Percentiles rank a stretch among this genome's conserved stretches.
Evolutionary conservation across 2,113 vertebrate species (phyloP).

Genomic region (Mionectes macconnelli): DNA sequence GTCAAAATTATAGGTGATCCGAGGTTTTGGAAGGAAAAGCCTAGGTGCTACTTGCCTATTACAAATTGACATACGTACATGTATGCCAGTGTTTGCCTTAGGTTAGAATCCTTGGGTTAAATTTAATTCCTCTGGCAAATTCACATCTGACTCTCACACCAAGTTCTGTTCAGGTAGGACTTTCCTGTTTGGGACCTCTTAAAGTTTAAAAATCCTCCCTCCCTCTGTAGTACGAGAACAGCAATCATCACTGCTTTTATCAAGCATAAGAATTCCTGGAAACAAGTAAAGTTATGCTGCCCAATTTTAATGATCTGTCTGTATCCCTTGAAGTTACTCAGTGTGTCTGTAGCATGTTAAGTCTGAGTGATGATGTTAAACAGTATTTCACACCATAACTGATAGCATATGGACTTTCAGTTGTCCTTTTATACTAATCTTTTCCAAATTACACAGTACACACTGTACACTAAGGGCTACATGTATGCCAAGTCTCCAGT

Average conservation of each 20-base stretch:
- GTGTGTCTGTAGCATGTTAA: neutral
- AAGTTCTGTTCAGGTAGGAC: neutral
- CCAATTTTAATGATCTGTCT: neutral
- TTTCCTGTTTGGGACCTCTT: neutral
- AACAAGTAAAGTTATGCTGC: neutral
- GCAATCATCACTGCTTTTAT: neutral
- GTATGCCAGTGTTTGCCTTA: neutral
- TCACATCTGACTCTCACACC: neutral
- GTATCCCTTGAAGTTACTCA: neutral
- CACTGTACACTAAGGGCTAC: neutral
- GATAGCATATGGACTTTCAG: constrained; percentile 20
- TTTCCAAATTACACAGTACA: constrained; percentile 52
- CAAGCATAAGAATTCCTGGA: neutral
- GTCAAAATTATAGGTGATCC: neutral
- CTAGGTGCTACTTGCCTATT: neutral
- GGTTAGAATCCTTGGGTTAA: neutral
- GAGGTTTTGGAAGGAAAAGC: neutral
- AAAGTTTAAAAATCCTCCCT: neutral
- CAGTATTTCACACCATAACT: constrained; percentile 39
- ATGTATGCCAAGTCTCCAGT: neutral
- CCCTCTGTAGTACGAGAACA: neutral
- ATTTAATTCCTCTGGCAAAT: neutral
- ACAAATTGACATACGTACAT: neutral
- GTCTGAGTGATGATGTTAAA: constrained; percentile 38
- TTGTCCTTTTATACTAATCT: constrained; percentile 21